A percentile compares a stretch with the other conserved stretches of the same genome.
Evolutionary conservation across 1,140 invertebrate genomes (phyloP).

Genomic region (Eumeta japonica): DNA sequence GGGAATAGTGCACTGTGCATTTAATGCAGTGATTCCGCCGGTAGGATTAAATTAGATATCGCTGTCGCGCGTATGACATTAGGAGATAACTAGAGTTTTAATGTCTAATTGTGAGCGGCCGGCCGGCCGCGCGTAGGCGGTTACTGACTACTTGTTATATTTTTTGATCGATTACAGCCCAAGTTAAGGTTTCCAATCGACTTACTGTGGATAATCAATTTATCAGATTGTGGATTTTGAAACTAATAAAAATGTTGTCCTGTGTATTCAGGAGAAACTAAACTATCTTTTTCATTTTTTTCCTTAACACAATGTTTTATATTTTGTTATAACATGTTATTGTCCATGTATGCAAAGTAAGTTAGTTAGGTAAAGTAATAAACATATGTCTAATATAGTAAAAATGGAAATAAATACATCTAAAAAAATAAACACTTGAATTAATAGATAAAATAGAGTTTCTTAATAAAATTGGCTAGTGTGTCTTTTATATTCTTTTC

Average conservation of each 20-base stretch:
- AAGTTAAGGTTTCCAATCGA: slow-evolving; percentile 32
- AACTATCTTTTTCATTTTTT: too few species aligned
- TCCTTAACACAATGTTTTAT: too few species aligned
- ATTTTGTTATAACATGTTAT: too few species aligned
- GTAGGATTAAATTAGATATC: slow-evolving; percentile 26
- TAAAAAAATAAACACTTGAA: too few species aligned
- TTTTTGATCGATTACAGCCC: slow-evolving; percentile 38
- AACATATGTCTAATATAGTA: too few species aligned
- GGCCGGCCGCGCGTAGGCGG: slow-evolving; percentile 13
- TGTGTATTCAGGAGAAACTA: too few species aligned
- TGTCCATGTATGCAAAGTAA: too few species aligned
- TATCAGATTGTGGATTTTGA: slow-evolving; percentile 51
- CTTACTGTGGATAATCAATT: slow-evolving; percentile 44
- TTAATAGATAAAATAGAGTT: too few species aligned
- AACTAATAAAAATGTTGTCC: slow-evolving; percentile 45
- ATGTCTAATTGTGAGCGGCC: slow-evolving; percentile 25
- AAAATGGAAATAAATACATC: too few species aligned
- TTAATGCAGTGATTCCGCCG: slow-evolving; percentile 31
- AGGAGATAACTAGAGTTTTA: slow-evolving; percentile 29
- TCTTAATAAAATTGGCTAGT: too few species aligned
- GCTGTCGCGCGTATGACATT: slow-evolving; percentile 35
- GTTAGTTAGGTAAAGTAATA: too few species aligned
- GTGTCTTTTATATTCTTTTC: too few species aligned
- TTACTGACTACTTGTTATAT: slow-evolving; percentile 41
- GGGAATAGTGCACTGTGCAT: slow-evolving; percentile 50